Evolutionary conservation across 1,140 invertebrate genomes (phyloP), one percentile per base, ranked within the genome.

Genomic region (Pseudomyrmex cubaensis): DNA sequence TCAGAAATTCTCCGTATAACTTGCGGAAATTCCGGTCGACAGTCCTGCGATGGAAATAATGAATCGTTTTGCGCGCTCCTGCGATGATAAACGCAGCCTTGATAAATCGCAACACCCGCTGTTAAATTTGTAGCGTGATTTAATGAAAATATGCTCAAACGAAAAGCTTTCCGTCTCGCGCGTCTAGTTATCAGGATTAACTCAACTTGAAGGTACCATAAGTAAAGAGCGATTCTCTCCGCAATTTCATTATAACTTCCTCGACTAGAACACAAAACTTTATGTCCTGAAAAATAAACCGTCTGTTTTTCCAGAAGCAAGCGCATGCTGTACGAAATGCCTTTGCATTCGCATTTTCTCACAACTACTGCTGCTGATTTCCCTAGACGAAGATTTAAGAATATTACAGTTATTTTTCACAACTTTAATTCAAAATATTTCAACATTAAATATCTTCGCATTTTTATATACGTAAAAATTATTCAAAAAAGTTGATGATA

Each of bases 21-120:
- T 72, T 72, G 15, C 66, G 54, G 22, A 59, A 67, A 52, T 70
- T n/a, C 66, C 15, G 76, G 63, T 13, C 76, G 64, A 20, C 50
- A 57, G 25, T 72, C 76, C 54, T 70, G 35, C 5, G 54, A 20
- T 50, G 66, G 54, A 72, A 72, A 80, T 80, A 80, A 80, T 72
- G 56, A 70, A 80, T 80, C 56, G 76, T n/a, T 61, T 72, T 44
- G 54, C 66, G 17, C 35, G 35, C 7, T 35, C 5, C 20, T 70
- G 25, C 54, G 76, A 72, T 72, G 44, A 80, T 72, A 80, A 72
- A 48, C 61, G 64, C 44, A 44, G 64, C 66, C 44, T 72, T 72
- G 76, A 72, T 72, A 80, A 80, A 50, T 80, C 74, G 62, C 25
- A 67, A 77, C 74, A 77, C 67, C 62, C 48, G 48, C 74, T 63